Percentiles rank a stretch among this genome's conserved stretches.
These are phyloP conservation scores for Plecotus auritus DNA, from an alignment of 2,113 vertebrate genomes.

Conservation along the genomic window DNA sequence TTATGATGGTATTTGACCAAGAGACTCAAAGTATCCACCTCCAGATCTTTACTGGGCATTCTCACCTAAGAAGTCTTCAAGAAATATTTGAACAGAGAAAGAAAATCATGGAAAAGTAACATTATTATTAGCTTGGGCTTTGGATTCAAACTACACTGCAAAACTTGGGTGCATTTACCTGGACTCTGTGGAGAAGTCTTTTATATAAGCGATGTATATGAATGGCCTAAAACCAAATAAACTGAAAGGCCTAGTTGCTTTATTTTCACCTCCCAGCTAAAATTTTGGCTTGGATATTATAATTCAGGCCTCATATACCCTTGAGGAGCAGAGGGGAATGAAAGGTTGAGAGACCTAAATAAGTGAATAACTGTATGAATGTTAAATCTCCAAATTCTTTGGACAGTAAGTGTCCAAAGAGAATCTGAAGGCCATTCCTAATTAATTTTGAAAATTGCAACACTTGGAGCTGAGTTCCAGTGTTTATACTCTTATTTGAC, in stretches of 20 bases:
- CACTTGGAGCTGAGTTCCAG: background rate
- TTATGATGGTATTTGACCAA: background rate
- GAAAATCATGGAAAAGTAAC: background rate
- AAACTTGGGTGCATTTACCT: background rate
- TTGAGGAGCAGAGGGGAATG: background rate
- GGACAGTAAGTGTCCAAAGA: background rate
- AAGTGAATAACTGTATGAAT: background rate
- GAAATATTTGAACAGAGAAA: background rate
- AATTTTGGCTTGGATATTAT: background rate
- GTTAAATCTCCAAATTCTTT: slow-evolving; percentile 15
- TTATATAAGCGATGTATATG: background rate
- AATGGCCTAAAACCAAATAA: background rate
- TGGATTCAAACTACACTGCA: background rate
- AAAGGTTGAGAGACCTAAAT: background rate
- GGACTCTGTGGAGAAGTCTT: background rate
- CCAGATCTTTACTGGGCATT: background rate
- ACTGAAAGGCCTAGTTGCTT: background rate
- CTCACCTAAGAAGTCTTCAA: background rate
- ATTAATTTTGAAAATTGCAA: background rate
- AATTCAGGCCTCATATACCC: background rate
- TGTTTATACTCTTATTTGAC: background rate
- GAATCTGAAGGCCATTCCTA: background rate
- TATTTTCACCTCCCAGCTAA: slow-evolving; percentile 13
- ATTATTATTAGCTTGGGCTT: background rate
- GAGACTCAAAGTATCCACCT: background rate